These are phyloP conservation scores for Vulpes vulpes DNA, from an alignment of 2,113 vertebrate species.

Conservation along the genomic window DNA sequence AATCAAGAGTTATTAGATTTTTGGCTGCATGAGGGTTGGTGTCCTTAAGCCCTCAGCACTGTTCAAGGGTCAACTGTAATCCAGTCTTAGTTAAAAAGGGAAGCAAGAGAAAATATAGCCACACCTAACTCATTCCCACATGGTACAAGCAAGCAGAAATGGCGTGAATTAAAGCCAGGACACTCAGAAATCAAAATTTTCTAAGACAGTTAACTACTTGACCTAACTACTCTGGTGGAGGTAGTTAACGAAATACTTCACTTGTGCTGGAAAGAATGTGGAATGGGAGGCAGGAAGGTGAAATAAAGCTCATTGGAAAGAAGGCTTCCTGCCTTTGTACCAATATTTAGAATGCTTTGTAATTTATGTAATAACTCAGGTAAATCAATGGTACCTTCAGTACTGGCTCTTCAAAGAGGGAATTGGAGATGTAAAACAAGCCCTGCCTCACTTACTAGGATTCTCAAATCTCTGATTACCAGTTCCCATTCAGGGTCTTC, in stretches of 20 bases:
- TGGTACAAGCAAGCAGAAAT: constrained; percentile 32
- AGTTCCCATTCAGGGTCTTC: constrained; percentile 58
- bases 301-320: constrained; percentile 42
- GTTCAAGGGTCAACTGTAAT: neutral
- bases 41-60: neutral
- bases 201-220: neutral
- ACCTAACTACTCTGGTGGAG: constrained; percentile 4
- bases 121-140: neutral
- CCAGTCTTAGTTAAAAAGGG: constrained; percentile 21
- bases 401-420: constrained; percentile 35
- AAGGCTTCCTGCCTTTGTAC: constrained; percentile 50
- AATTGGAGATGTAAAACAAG: constrained; percentile 65
- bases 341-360: constrained; percentile 41
- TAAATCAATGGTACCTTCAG: constrained; percentile 61
- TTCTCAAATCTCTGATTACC: constrained; percentile 64
- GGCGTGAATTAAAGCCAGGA: constrained; percentile 21
- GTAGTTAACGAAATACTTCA: constrained; percentile 54
- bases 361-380: constrained; percentile 62
- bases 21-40: neutral
- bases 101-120: constrained; percentile 33
- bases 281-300: constrained; percentile 7
- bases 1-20: neutral
- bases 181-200: constrained; percentile 15
- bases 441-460: constrained; percentile 55
- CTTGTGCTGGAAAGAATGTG: neutral